phyloP scores from a whole-genome alignment of 2,113 vertebrate genomes.

The Aythya baeri region DNA sequence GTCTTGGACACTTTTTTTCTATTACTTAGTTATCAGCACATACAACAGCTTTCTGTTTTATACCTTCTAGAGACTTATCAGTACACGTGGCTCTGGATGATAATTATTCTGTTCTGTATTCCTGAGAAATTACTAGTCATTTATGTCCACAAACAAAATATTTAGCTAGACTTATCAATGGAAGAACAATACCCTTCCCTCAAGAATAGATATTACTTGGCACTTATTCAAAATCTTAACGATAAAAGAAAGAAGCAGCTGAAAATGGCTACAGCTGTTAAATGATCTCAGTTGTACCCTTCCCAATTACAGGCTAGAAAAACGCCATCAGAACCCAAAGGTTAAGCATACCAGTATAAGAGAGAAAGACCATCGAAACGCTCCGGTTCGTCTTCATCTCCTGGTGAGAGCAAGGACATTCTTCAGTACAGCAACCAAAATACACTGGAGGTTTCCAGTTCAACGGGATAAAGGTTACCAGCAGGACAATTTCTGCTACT shows the following conservation, averaged over 20 bases:
- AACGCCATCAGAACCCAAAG: background rate
- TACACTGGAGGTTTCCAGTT: constrained; percentile 1
- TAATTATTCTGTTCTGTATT: background rate
- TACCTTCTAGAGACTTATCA: background rate
- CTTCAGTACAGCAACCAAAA: constrained; percentile 37
- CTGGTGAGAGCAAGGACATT: constrained; percentile 81
- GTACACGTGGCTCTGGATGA: background rate
- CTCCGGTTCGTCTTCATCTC: constrained; percentile 76
- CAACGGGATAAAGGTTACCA: constrained; percentile 36
- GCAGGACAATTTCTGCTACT: constrained; percentile 65
- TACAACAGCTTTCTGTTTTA: background rate
- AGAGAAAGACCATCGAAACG: constrained; percentile 85
- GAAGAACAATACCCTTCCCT: background rate
- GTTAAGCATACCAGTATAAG: constrained; percentile 82
- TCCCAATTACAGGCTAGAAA: background rate
- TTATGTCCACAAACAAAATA: background rate
- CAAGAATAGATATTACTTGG: background rate
- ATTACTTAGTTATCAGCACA: background rate
- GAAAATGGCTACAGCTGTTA: background rate
- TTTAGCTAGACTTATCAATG: background rate
- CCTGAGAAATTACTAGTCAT: background rate
- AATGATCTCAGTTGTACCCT: background rate
- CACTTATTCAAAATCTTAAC: background rate
- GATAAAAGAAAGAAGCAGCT: background rate
- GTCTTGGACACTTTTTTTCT: background rate